Evolutionary conservation across 2,888 invertebrate species (phyloP), one percentile per base, ranked within the genome.

Genomic region (Drosophila subquinaria): DNA sequence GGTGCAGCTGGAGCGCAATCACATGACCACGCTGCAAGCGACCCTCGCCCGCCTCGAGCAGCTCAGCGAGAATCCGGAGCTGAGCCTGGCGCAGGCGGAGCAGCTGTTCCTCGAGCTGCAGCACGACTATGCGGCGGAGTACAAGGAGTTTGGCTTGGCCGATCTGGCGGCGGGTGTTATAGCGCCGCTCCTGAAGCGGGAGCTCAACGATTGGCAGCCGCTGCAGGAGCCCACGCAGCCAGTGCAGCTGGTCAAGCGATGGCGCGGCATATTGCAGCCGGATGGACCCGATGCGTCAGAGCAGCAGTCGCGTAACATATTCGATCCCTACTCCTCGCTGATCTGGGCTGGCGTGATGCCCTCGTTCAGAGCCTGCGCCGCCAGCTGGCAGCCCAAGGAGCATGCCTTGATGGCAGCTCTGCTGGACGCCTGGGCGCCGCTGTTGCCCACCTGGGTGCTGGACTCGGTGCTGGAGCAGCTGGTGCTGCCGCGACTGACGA

Each of bases 321-420:
- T 93, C 73, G 94, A 94, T 91, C 96, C 97, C 0, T 98, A 96
- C 90, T 96, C 97, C 90, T 95, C 95, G 76, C 94, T 98, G 48
- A 94, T 98, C 73, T 98, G 98, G 98, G 96, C 97, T 72, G 95
- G 96, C 15, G 97, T 97, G 95, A 95, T 98, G 94, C 97, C 97
- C 38, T 94, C 95, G 72, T 94, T 98, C 81, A 94, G 97, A 76
- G 94, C 94, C 68, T 95, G 95, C 65, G 94, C 92, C 3, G 79
- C 76, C 20, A 56, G 92, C 95, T 99, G 99, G 99, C 95, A 96
- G 91, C 97, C 97, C 0, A 95, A 97, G 61, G 94, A 95, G 55
- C 96, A 97, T 45, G 96, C 95, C 17, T 94, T 95, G 0, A 94
- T 99, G 94, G 95, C 98, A 2, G 95, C 94, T 13, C 93, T 98